Conservation (phyloP, 2,888 invertebrate species). For the Ectemnius cavifrons region DNA sequence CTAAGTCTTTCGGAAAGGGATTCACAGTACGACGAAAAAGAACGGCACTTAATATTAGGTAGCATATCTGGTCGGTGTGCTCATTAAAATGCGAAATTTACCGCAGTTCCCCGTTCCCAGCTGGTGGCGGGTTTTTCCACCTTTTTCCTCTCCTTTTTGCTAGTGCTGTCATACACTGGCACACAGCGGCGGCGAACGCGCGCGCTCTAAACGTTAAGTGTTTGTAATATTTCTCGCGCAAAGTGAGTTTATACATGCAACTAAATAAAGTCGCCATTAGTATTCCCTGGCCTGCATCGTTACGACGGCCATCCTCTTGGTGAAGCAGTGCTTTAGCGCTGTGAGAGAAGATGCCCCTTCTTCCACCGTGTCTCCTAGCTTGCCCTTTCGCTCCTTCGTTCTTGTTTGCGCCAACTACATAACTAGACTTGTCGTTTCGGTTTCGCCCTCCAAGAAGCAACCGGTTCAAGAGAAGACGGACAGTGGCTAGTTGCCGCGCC, state of each 20-base stretch:
- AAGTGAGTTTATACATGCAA: constrained; percentile 42
- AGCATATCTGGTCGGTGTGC: constrained; percentile 36
- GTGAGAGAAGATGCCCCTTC: too few relatives aligned
- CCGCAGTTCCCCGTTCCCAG: constrained; percentile 26
- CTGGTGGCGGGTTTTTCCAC: constrained; percentile 8
- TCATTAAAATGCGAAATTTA: constrained; percentile 58
- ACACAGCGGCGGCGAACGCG: background rate
- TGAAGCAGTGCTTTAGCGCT: too few relatives aligned
- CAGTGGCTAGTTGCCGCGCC: constrained; percentile 35
- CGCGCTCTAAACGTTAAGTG: constrained; percentile 36
- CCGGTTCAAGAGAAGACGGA: constrained; percentile 24
- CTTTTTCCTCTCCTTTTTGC: constrained; percentile 23
- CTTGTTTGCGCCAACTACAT: constrained; percentile 9
- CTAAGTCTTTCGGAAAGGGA: constrained; percentile 41
- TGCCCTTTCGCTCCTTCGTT: background rate
- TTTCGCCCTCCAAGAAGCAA: constrained; percentile 17
- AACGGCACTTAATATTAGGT: constrained; percentile 41
- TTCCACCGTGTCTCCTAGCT: too few relatives aligned
- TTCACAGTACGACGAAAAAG: constrained; percentile 41
- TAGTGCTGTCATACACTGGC: background rate
- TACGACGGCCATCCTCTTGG: constrained; percentile 7
- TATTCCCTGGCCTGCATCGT: constrained; percentile 23
- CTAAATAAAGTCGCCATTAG: constrained; percentile 58
- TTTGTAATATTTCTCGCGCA: constrained; percentile 49
- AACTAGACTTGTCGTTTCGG: background rate